Percentiles rank a stretch among this genome's conserved stretches.
These are phyloP conservation scores for Oophaga sylvatica DNA, from an alignment of 2,797 vertebrate species.

Conservation along the genomic window DNA sequence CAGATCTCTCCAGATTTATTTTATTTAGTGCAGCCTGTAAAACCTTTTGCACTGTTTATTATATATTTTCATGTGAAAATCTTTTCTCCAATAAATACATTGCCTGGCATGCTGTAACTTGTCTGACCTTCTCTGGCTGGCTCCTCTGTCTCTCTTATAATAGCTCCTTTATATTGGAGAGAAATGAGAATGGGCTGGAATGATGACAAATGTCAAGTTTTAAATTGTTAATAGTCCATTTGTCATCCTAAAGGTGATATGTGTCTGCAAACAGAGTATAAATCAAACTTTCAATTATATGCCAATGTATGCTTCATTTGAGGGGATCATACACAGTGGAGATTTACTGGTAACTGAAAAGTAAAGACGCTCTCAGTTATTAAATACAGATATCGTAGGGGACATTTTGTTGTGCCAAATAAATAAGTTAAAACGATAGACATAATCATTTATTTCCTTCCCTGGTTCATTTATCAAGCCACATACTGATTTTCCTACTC, in stretches of 20 bases:
- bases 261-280: conserved; percentile 61
- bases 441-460: conserved; percentile 38
- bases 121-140: conserved; percentile 61
- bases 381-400: conserved; percentile 36
- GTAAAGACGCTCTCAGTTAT: conserved; percentile 36
- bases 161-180: conserved; percentile 60
- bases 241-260: conserved; percentile 63
- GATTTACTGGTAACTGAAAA: conserved; percentile 40
- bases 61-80: conserved; percentile 63
- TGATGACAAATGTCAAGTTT: conserved; percentile 63
- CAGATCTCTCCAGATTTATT: conserved; percentile 52
- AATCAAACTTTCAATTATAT: conserved; percentile 63
- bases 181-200: conserved; percentile 58
- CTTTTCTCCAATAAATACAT: conserved; percentile 61
- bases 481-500: conserved; percentile 4
- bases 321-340: conserved; percentile 52
- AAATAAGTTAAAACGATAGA: conserved; percentile 41
- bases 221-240: conserved; percentile 64
- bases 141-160: conserved; percentile 60
- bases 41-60: conserved; percentile 62
- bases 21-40: conserved; percentile 60
- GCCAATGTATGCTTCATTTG: conserved; percentile 62
- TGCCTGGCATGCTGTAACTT: conserved; percentile 57
- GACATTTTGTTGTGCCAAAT: conserved; percentile 36
- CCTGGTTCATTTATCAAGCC: background rate